Conservation (phyloP, 2,113 vertebrate species). For the Onychorhynchus coronatus region DNA sequence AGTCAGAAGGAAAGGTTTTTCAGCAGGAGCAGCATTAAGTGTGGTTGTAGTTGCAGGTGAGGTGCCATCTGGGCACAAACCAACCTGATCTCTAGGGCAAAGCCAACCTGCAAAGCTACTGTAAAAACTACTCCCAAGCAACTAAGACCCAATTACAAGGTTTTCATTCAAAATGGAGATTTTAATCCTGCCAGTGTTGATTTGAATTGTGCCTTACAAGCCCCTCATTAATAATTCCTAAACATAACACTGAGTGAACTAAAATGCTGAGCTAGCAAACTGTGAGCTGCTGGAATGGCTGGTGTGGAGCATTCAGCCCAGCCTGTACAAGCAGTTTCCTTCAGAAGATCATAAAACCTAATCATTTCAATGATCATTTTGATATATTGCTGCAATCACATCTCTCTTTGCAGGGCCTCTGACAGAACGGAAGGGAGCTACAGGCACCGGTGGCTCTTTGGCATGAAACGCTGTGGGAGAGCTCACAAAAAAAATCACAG, state of each 20-base stretch:
- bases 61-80: background rate
- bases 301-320: background rate
- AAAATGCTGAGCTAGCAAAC: background rate
- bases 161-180: background rate
- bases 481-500: background rate
- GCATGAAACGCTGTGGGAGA: rapidly evolving
- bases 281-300: background rate
- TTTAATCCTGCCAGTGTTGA: background rate
- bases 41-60: background rate
- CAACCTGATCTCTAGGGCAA: background rate
- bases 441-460: background rate
- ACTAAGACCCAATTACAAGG: background rate
- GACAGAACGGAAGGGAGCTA: background rate
- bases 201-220: background rate
- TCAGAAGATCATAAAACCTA: background rate
- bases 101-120: background rate
- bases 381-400: background rate
- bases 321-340: background rate
- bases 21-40: background rate
- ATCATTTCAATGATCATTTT: background rate
- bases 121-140: background rate
- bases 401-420: background rate
- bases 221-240: slow-evolving; percentile 36
- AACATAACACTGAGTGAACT: background rate
- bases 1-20: background rate